Base-by-base conservation (phyloP, 2,888 invertebrate genomes). In the Metalampra italica region DNA sequence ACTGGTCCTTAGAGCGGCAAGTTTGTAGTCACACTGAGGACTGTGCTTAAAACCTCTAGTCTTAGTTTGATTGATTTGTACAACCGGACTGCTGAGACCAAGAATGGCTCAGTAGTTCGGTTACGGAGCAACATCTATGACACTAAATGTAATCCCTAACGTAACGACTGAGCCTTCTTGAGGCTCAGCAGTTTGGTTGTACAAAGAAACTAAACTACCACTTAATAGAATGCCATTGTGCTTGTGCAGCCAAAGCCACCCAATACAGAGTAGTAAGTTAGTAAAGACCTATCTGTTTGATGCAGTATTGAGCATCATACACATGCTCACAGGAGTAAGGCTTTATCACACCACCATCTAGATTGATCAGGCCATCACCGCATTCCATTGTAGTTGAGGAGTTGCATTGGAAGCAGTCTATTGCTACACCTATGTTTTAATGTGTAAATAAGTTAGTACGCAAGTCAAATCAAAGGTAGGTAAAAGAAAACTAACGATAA, bases 321-420 rank as follows among this genome's bases (percentile, higher is more conserved):
- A 97, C 93, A 77, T 94, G 91, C 65, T 92, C 90, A 84, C 96
- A 96, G 70, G 90, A 90, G 62, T 84, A 78, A 2, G 95, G 91
- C 62, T 89, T 75, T 60, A 94, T 68, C 44, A 89, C 76, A 39
- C 88, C 90, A 54, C 88, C 89, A 45, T 90, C 91, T 54, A 91
- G 78, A 48, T 90, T 90, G 70, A 93, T 92, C 64, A 94, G 90
- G 42, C 92, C 90, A 78, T 94, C 93, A 57, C 93, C 90, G 80
- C 93, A 93, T 74, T 93, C 92, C 75, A 93, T 90, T 30, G 91
- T 90, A 49, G 92, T 78, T 9, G 93, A 91, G 8, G 95, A 92
- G 64, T 94, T 92, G 84, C 96, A 96, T 71, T 95, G 95, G 82
- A 93, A 96, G 84, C 96, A 97, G 43, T 91, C 90, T 74, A 94